Percentiles rank a stretch among this genome's conserved stretches.
phyloP scores from a whole-genome alignment of 1,140 invertebrate genomes.

The Aporrectodea caliginosa region DNA sequence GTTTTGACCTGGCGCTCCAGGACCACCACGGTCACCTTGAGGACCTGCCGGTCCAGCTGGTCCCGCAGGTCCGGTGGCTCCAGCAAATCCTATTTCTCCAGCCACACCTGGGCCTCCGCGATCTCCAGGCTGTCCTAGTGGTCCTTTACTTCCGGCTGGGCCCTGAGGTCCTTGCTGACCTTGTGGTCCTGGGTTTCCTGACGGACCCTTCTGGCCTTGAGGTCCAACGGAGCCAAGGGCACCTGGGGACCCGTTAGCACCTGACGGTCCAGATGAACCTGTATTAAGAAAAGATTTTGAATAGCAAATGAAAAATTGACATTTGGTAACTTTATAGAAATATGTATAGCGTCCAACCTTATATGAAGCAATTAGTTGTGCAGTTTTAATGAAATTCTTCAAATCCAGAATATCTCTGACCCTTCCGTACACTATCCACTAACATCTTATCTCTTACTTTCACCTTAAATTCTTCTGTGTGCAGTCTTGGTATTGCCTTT shows the following conservation, averaged over 20 bases:
- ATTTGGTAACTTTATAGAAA: too few species aligned
- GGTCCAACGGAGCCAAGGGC: background rate
- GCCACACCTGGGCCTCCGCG: constrained; percentile 38
- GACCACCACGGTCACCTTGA: constrained; percentile 38
- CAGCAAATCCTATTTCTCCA: constrained; percentile 20
- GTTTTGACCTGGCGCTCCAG: constrained; percentile 37
- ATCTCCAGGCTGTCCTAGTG: constrained; percentile 37
- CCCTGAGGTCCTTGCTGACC: constrained; percentile 41
- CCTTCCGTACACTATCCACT: too few species aligned
- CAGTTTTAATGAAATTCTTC: too few species aligned
- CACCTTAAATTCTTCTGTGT: too few species aligned
- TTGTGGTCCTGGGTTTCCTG: constrained; percentile 28
- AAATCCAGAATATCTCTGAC: too few species aligned
- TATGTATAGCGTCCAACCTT: too few species aligned
- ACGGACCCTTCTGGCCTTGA: background rate
- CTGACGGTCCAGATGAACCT: constrained; percentile 41
- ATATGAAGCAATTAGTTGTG: too few species aligned
- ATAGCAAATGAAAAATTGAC: too few species aligned
- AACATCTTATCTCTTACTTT: too few species aligned
- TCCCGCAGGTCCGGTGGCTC: constrained; percentile 41
- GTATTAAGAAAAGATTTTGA: too few species aligned
- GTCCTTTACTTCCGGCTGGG: constrained; percentile 37
- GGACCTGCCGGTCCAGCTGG: constrained; percentile 34
- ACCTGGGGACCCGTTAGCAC: constrained; percentile 19
- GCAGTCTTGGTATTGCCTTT: too few species aligned